phyloP scores from a whole-genome alignment of 2,797 vertebrate species.

The Oreortyx pictus region DNA sequence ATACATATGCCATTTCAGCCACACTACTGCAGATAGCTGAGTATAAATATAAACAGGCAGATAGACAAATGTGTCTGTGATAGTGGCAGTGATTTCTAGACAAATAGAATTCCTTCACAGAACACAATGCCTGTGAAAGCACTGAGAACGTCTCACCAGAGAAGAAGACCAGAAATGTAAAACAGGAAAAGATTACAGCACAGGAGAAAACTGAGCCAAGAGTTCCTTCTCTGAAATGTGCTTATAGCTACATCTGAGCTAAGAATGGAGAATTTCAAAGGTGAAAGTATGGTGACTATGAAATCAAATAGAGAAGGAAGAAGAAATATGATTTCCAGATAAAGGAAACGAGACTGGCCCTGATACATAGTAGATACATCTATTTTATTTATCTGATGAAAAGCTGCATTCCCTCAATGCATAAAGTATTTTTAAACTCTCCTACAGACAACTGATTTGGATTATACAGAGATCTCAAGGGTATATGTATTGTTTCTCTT shows the following conservation, averaged over 20 bases:
- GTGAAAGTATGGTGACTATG: neutral
- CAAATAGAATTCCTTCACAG: neutral
- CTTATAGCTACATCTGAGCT: neutral
- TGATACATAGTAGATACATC: slow-evolving; percentile 12
- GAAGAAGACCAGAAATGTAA: neutral
- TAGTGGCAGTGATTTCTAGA: neutral
- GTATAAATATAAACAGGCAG: neutral
- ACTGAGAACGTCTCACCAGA: neutral
- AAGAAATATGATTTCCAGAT: neutral
- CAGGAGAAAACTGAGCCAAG: neutral
- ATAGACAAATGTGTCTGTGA: neutral
- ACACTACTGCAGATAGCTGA: neutral
- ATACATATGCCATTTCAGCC: neutral
- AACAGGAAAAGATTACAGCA: neutral
- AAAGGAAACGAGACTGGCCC: neutral
- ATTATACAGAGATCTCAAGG: slow-evolving; percentile 12
- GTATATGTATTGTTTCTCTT: slow-evolving; percentile 35
- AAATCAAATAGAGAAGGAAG: slow-evolving; percentile 14
- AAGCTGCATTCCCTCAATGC: slow-evolving; percentile 4
- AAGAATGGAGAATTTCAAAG: slow-evolving; percentile 16
- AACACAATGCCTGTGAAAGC: neutral
- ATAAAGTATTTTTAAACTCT: slow-evolving; percentile 30
- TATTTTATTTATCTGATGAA: slow-evolving; percentile 32
- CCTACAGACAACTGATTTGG: slow-evolving; percentile 14
- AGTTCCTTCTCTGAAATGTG: neutral